Conservation (phyloP, 2,797 vertebrate genomes). For the Sebastiscus tertius region DNA sequence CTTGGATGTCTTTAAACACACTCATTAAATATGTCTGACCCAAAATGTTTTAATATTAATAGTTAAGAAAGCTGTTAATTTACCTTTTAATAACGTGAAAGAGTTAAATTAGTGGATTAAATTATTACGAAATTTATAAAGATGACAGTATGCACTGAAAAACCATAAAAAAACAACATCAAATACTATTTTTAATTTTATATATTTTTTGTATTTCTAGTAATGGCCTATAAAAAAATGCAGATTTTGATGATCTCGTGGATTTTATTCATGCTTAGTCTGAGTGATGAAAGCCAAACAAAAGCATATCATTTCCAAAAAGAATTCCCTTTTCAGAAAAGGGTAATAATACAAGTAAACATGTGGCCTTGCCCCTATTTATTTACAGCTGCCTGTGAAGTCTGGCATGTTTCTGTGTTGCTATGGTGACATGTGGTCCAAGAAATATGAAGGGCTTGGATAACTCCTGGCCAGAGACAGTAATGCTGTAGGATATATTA, state of each 20-base stretch:
- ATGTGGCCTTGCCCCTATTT: background rate
- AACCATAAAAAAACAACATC: background rate
- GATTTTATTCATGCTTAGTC: background rate
- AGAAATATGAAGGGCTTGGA: background rate
- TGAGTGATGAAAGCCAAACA: background rate
- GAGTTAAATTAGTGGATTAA: background rate
- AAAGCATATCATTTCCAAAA: background rate
- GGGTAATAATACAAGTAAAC: background rate
- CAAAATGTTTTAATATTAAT: background rate
- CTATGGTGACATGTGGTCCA: constrained; percentile 17
- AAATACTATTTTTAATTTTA: too few relatives aligned
- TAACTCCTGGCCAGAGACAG: background rate
- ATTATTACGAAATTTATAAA: background rate
- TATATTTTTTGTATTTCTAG: background rate
- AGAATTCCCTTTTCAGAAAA: background rate
- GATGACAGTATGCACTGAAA: background rate
- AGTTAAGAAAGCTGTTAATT: background rate
- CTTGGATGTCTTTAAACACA: background rate
- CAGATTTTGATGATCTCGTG: background rate
- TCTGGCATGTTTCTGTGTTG: constrained; percentile 19
- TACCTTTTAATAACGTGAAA: background rate
- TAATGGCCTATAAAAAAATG: background rate
- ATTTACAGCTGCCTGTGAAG: background rate
- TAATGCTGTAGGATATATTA: background rate
- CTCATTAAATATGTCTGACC: background rate